Evolutionary conservation across 2,113 vertebrate genomes (phyloP).

Genomic region (Saguinus midas): DNA sequence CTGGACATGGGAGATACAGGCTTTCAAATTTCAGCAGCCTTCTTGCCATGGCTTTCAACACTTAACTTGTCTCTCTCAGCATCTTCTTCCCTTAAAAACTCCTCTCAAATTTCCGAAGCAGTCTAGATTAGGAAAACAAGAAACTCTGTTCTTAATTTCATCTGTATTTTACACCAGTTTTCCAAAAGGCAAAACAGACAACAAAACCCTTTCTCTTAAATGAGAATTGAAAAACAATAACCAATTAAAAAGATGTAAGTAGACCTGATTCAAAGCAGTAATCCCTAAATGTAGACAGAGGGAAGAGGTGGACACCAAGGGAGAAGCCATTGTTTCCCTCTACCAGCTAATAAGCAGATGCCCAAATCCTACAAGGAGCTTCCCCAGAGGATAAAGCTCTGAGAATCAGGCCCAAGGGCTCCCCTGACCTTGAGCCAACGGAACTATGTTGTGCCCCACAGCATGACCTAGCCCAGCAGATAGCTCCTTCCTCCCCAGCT

Average conservation of each 20-base stretch:
- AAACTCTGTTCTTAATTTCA: constrained; percentile 16
- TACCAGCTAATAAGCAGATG: neutral
- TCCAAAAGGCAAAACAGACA: constrained; percentile 41
- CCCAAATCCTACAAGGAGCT: neutral
- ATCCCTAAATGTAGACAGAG: neutral
- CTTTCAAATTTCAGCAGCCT: constrained; percentile 24
- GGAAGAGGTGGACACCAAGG: neutral
- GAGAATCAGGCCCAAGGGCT: neutral
- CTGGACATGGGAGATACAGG: neutral
- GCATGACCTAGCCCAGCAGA: neutral
- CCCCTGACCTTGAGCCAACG: neutral
- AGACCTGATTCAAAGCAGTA: neutral
- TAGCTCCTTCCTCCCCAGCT: neutral
- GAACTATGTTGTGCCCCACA: neutral
- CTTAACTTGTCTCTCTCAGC: constrained; percentile 30
- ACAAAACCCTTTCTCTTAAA: constrained; percentile 30
- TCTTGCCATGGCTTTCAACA: constrained; percentile 14
- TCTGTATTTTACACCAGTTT: neutral
- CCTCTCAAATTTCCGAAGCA: constrained; percentile 40
- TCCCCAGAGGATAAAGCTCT: neutral
- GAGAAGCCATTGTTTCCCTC: neutral
- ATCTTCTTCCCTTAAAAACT: constrained; percentile 22
- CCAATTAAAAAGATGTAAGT: constrained; percentile 16
- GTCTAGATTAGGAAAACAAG: constrained; percentile 4
- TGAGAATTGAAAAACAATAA: neutral